Evolutionary conservation across 2,888 invertebrate genomes (phyloP).

Genomic region (Eugnorisma glareosa): DNA sequence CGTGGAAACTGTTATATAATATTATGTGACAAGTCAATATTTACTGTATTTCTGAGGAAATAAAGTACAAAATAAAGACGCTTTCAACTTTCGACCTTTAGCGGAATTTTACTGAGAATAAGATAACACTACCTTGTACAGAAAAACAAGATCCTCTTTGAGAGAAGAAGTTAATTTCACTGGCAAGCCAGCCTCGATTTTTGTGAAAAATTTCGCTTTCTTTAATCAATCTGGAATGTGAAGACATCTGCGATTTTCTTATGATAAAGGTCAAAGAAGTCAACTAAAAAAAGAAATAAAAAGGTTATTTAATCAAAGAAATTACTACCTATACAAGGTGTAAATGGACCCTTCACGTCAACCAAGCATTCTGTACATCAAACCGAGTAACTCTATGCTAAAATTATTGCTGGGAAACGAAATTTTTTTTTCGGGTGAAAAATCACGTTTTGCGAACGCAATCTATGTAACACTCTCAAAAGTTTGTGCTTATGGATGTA

Average conservation of each 20-base stretch:
- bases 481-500: no score
- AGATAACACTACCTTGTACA: conserved; percentile 30
- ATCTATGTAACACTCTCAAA: no score
- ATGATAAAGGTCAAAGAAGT: background rate
- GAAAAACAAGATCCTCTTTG: conserved; percentile 37
- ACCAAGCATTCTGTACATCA: no score
- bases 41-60: conserved; percentile 13
- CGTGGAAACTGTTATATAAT: background rate
- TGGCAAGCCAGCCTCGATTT: conserved; percentile 31
- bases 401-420: no score
- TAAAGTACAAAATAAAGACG: conserved; percentile 20
- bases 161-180: conserved; percentile 18
- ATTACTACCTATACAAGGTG: no score
- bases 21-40: conserved; percentile 10
- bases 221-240: background rate
- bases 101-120: conserved; percentile 22
- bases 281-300: background rate
- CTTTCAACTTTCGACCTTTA: conserved; percentile 1
- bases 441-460: no score
- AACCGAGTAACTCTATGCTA: no score
- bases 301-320: background rate
- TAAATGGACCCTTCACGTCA: no score
- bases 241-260: conserved; percentile 2
- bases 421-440: no score
- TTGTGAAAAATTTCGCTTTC: conserved; percentile 29